Evolutionary conservation across 2,797 vertebrate species (phyloP).

Genomic region (Enteromius radiatus): DNA sequence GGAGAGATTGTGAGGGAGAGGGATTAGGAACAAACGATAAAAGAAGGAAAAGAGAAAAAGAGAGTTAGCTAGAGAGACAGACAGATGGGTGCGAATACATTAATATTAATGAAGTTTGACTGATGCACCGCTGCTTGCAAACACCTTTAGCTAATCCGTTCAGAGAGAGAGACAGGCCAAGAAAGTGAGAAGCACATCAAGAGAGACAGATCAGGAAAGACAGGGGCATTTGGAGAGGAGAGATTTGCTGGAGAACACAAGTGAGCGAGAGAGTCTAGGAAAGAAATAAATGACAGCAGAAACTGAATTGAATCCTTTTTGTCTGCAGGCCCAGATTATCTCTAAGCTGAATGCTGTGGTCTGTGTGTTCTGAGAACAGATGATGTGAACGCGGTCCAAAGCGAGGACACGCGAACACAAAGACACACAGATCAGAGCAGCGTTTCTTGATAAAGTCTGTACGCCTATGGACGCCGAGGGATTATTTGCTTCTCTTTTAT

Average conservation of each 20-base stretch:
- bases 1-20: conserved; percentile 49
- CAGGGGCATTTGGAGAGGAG: conserved; percentile 48
- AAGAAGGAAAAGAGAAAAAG: conserved; percentile 39
- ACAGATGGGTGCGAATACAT: conserved; percentile 81
- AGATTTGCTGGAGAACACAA: conserved; percentile 47
- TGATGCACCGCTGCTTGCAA: conserved; percentile 75
- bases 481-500: conserved; percentile 46
- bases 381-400: conserved; percentile 39
- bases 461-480: conserved; percentile 24
- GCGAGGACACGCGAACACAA: conserved; percentile 30
- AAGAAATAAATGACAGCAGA: conserved; percentile 59
- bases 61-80: conserved; percentile 52
- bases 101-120: conserved; percentile 81
- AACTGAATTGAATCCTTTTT: conserved; percentile 75
- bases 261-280: conserved; percentile 53
- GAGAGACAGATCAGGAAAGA: conserved; percentile 44
- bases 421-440: conserved; percentile 51
- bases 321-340: conserved; percentile 77
- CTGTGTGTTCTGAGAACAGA: conserved; percentile 54
- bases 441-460: conserved; percentile 37
- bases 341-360: conserved; percentile 66
- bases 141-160: conserved; percentile 77
- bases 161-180: conserved; percentile 57
- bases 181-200: conserved; percentile 48
- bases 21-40: conserved; percentile 63